These are phyloP conservation scores for Peribatodes rhomboidaria DNA, from an alignment of 2,888 invertebrate species.

Conservation along the genomic window DNA sequence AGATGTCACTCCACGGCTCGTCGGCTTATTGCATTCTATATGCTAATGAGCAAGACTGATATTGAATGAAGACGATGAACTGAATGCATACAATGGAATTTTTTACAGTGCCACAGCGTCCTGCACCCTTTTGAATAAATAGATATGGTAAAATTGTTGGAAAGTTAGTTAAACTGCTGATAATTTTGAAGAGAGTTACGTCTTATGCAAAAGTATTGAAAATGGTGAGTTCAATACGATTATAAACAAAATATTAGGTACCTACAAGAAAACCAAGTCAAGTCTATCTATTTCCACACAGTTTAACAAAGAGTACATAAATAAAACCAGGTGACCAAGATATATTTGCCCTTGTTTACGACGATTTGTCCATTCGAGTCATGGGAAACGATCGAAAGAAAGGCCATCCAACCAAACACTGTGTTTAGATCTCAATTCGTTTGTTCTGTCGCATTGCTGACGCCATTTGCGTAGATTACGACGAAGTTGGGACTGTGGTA, in stretches of 20 bases:
- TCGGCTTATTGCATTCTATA: constrained; percentile 72
- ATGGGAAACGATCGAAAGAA: constrained; percentile 63
- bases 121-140: not conserved
- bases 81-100: constrained; percentile 16
- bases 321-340: constrained; percentile 48
- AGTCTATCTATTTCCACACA: not conserved
- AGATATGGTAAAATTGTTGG: too few species aligned
- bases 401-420: constrained; percentile 59
- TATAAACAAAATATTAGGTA: not conserved
- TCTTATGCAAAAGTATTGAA: not conserved
- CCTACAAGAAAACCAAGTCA: too few species aligned
- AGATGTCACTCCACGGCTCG: constrained; percentile 65
- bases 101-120: not conserved
- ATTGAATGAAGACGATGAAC: not conserved
- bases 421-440: constrained; percentile 60
- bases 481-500: constrained; percentile 10
- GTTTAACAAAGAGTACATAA: constrained; percentile 35
- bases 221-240: too few species aligned
- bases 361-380: constrained; percentile 49
- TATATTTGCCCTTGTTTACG: constrained; percentile 44
- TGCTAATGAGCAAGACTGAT: constrained; percentile 59
- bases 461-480: constrained; percentile 32
- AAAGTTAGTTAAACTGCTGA: too few species aligned
- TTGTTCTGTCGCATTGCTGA: constrained; percentile 63
- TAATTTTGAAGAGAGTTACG: too few species aligned